Conservation (phyloP, 2,113 vertebrate species). For the Illadopsis cleaveri region DNA sequence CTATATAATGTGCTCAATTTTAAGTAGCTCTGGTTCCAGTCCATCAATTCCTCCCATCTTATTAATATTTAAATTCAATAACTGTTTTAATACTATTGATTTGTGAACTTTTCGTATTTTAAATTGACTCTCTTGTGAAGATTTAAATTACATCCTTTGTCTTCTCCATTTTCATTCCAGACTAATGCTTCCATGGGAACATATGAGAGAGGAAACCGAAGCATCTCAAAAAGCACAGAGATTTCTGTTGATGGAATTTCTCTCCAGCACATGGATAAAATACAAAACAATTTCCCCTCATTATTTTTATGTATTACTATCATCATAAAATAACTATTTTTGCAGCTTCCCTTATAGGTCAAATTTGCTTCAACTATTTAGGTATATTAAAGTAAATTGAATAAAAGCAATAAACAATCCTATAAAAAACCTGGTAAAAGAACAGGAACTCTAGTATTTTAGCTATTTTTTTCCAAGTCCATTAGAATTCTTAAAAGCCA, state of each 20-base stretch:
- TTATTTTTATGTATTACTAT: not conserved
- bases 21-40: constrained; percentile 52
- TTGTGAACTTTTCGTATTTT: constrained; percentile 37
- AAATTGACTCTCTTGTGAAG: constrained; percentile 38
- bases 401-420: not conserved
- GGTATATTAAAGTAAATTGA: not conserved
- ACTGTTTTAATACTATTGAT: constrained; percentile 66
- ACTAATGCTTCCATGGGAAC: not conserved
- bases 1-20: constrained; percentile 4
- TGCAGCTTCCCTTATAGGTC: not conserved
- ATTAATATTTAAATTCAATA: constrained; percentile 74
- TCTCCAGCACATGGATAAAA: not conserved
- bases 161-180: constrained; percentile 8
- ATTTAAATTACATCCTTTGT: constrained; percentile 38
- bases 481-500: not conserved
- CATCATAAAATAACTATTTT: not conserved
- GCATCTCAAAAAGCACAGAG: not conserved
- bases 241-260: not conserved
- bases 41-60: constrained; percentile 43
- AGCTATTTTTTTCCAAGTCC: not conserved
- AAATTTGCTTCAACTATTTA: not conserved
- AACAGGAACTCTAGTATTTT: not conserved
- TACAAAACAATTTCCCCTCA: not conserved
- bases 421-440: not conserved
- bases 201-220: not conserved